Base-by-base conservation (phyloP, 2,113 vertebrate genomes). In the Rhodinocichla rosea region DNA sequence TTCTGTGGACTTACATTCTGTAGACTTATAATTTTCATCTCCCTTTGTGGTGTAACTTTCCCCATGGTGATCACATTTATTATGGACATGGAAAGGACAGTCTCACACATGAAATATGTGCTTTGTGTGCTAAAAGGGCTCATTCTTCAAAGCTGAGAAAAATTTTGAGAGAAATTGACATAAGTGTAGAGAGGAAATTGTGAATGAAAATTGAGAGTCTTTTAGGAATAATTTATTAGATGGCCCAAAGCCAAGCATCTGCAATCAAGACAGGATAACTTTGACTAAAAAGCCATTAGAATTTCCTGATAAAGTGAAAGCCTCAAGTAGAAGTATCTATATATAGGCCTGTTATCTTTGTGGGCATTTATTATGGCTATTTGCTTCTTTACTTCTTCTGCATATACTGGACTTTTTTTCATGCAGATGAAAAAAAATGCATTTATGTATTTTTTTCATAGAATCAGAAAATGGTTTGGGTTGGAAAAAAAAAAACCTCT, bases 171-270 rank as follows among this genome's bases (percentile, higher is more conserved):
- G 39, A 83, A 95, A 94, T 67, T 93, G 79, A 97, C 85, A 33
- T n/a, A 77, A 93, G 71, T 52, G 82, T 77, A 80, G 93, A 91
- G 63, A 92, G 85, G 92, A 95, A 88, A 94, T 83, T 83, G 55
- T 95, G 93, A 94, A 91, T 55, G 52, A 95, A 95, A 96, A 94
- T 77, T 37, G 75, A 91, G 69, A 92, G 47, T 47, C 35, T 20
- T 94, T 84, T 60, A 63, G 75, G 75, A 95, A 95, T 94, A 91
- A 95, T 88, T 90, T 91, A 91, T 94, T 93, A 94, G 82, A 35
- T 91, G 92, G 87, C 78, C 59, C 74, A 91, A 94, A 91, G 75
- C 89, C 93, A 91, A 93, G 87, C 52, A 90, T 80, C 64, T 1
- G 0, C 79, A 93, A 90, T 86, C 78, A 93, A 78, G 87, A 16